Evolutionary conservation across 1,140 invertebrate genomes (phyloP).

Genomic region (Paraescarpia echinospica): DNA sequence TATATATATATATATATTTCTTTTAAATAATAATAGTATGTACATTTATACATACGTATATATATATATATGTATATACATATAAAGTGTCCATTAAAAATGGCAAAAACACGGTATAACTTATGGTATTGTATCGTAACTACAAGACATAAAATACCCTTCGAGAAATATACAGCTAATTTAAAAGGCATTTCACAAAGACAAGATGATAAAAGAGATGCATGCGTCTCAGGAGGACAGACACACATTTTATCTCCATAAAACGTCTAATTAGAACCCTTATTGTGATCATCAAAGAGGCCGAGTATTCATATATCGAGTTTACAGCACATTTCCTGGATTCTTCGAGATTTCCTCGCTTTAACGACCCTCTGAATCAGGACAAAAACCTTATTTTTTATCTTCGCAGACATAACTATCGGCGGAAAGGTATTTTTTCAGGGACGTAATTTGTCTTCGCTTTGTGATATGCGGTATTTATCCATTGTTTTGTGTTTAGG

Average conservation of each 20-base stretch:
- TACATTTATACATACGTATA: no score
- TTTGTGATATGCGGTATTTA: no score
- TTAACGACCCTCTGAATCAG: neutral
- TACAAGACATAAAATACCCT: no score
- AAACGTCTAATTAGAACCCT: neutral
- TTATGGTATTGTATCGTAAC: no score
- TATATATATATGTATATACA: no score
- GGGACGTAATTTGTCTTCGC: neutral
- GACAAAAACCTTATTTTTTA: neutral
- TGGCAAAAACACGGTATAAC: no score
- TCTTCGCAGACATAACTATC: neutral
- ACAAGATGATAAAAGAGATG: neutral
- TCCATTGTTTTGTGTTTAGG: no score
- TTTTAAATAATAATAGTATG: no score
- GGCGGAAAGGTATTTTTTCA: neutral
- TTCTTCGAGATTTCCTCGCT: neutral
- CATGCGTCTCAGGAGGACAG: neutral
- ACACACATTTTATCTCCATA: neutral
- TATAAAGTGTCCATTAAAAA: no score
- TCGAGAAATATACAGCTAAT: neutral
- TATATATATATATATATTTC: no score
- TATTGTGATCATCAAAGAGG: neutral
- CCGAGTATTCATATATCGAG: neutral
- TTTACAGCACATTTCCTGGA: neutral
- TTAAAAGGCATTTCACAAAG: neutral